Base-by-base conservation (phyloP, 2,113 vertebrate genomes). In the Myanophis thanlyinensis region DNA sequence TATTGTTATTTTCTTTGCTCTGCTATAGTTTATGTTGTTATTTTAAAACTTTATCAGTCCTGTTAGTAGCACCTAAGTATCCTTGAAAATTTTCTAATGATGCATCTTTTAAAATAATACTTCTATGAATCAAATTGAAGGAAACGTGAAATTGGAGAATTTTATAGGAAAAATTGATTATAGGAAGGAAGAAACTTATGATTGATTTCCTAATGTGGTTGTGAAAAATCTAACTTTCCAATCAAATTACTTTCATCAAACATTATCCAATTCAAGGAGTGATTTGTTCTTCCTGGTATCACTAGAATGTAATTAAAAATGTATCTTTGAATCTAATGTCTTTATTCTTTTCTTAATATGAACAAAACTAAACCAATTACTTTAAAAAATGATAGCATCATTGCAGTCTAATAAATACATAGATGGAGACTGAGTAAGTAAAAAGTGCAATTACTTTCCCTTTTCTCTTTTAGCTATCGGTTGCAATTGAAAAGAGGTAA, bases 401-500 rank as follows among this genome's bases (percentile, higher is more conserved):
- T 52, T 35, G 49, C 8, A 40, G 52, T 25, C 35, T 35, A 40
- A 54, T 25, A 53, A 80, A 44, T 25, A 25, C 2, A 53, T 53
- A 44, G 52, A 40, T 35, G 18, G 30, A 56, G 8, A 54, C 40
- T 20, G 9, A 40, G 18, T 88, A 54, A 20, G 93, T 48, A 90
- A 92, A 44, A 88, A 40, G 46, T 84, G 6, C 30, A 93, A 89
- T 53, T 93, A 85, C 73, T 89, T 87, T 88, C 48, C 80, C 92
- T 94, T 25, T 88, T 73, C 94, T 35, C 10, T 95, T 93, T 90
- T 53, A 95, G 73, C 46, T 88, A 89, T 90, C 85, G 90, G 93
- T 87, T 95, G 67, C 88, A 91, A 40, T 35, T 92, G 35, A 96
- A 96, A 92, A 73, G 5, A 94, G 84, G 91, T 91, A 89, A 95